phyloP scores from a whole-genome alignment of 2,888 invertebrate species.

The Phania funesta region DNA sequence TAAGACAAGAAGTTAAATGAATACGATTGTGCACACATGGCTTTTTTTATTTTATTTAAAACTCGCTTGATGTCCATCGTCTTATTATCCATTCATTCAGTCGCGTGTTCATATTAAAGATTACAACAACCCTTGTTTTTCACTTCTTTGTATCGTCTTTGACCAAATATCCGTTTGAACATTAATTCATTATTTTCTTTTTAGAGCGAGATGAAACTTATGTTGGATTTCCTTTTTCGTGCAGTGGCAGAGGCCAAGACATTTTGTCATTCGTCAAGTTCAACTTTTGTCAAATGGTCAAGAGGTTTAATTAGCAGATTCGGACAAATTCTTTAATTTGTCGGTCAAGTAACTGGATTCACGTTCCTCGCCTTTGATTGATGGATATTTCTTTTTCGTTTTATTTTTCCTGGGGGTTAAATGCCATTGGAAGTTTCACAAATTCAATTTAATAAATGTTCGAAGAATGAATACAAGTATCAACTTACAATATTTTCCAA shows the following conservation, averaged over 20 bases:
- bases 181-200: background rate
- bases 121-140: background rate
- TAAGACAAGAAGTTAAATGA: too few species aligned
- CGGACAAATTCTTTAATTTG: conserved; percentile 25
- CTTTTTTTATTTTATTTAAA: background rate
- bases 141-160: background rate
- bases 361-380: conserved; percentile 19
- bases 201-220: background rate
- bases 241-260: conserved; percentile 46
- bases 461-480: too few species aligned
- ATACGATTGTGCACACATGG: too few species aligned
- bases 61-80: background rate
- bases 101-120: background rate
- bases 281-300: conserved; percentile 35
- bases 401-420: conserved; percentile 2
- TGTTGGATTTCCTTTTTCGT: background rate
- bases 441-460: background rate
- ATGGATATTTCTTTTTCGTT: background rate
- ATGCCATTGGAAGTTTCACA: background rate
- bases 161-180: background rate
- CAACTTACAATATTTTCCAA: background rate
- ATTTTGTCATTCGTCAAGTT: conserved; percentile 13
- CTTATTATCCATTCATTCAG: background rate
- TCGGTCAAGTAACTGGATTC: conserved; percentile 3
- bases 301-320: conserved; percentile 27